These are phyloP conservation scores for Epinotia ramella DNA, from an alignment of 2,888 invertebrate genomes.

Conservation along the genomic window DNA sequence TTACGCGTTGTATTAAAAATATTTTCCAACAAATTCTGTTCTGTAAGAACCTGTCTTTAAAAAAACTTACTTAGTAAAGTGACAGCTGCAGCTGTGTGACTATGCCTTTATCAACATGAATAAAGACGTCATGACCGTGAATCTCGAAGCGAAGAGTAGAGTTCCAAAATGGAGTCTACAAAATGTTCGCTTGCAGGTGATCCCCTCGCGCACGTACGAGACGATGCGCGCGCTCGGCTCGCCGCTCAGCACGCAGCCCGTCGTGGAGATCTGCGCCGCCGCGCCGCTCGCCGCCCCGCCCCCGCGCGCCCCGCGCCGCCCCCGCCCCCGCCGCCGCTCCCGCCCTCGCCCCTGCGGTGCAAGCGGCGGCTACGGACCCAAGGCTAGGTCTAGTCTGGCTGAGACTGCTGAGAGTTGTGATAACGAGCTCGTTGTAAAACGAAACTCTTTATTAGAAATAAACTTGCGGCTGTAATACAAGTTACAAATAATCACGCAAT, in stretches of 20 bases:
- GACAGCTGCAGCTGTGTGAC: too few relatives aligned
- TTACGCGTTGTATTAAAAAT: neutral
- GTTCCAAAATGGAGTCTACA: neutral
- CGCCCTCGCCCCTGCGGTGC: neutral
- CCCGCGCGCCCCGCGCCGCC: constrained; percentile 40
- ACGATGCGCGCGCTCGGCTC: constrained; percentile 59
- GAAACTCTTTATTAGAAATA: too few relatives aligned
- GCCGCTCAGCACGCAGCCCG: constrained; percentile 60
- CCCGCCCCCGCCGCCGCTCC: neutral
- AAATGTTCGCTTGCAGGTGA: constrained; percentile 57
- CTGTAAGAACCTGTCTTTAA: too few relatives aligned
- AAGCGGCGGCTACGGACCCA: neutral
- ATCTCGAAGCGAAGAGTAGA: neutral
- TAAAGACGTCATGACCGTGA: neutral
- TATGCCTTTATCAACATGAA: neutral
- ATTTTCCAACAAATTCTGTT: too few relatives aligned
- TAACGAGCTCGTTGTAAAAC: too few relatives aligned
- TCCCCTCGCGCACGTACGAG: constrained; percentile 63
- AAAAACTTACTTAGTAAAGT: too few relatives aligned
- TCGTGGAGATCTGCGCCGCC: constrained; percentile 57
- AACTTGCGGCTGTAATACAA: too few relatives aligned
- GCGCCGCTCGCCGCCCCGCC: constrained; percentile 44
- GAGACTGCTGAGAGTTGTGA: too few relatives aligned
- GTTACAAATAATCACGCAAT: too few relatives aligned
- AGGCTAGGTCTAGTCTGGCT: too few relatives aligned